Evolutionary conservation across 2,113 vertebrate species (phyloP), one percentile per base, ranked within the genome.

Genomic region (Meriones unguiculatus): DNA sequence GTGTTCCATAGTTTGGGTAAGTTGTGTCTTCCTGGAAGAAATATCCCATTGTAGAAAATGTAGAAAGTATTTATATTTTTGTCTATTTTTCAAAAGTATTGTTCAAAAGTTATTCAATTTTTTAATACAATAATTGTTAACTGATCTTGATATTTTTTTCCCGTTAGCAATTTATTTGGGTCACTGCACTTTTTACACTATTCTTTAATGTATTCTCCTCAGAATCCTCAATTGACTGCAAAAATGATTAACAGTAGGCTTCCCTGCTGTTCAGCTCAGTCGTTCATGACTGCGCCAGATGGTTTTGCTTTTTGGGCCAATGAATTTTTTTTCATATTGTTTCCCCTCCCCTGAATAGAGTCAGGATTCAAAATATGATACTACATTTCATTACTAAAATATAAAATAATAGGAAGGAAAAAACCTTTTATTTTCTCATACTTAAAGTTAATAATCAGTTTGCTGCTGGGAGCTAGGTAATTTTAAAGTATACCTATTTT

Each of bases 231-330:
- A 85, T 94, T 95, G 90, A 95, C 96, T 95, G 28, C 82, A 97
- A 70, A 97, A 97, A 96, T 97, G 95, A 97, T 97, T 97, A 97
- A 97, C 96, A 95, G 92, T 97, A 72, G 92, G 92, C 17, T 95
- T 91, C 89, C 95, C 93, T 97, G 95, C 94, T 98, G 94, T 96
- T 97, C 64, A 88, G 32, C 75, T 95, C 93, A 94, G 89, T 97
- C 97, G 97, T 92, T 97, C 94, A 97, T 97, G 95, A 96, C 95
- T 97, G 97, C 32, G 95, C 95, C 96, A 97, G 95, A 97, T 97
- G 97, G 95, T 97, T 97, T 97, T 92, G 32, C 72, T 94, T 97
- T 97, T 65, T 59, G 86, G 92, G 95, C 96, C 97, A 97, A 87
- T 88, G 76, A 75, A 91, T 72, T 93, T 85, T 90, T 91, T 91